phyloP scores from a whole-genome alignment of 2,888 invertebrate species.

The Parnassius mnemosyne region DNA sequence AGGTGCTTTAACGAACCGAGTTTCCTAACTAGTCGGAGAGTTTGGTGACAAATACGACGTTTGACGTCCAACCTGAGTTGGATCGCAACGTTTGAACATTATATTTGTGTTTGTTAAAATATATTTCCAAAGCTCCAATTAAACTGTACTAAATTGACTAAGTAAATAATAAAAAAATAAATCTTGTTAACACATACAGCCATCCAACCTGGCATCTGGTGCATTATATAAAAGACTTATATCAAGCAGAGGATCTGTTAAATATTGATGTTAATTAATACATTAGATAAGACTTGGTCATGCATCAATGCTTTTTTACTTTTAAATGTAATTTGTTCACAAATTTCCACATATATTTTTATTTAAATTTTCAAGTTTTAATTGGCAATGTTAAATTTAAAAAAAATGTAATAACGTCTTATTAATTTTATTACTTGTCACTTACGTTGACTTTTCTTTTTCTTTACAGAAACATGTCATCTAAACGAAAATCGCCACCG shows the following conservation, averaged over 20 bases:
- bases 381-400: too few species aligned
- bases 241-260: too few species aligned
- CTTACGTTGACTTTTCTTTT: constrained; percentile 45
- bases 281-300: too few species aligned
- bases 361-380: too few species aligned
- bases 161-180: neutral
- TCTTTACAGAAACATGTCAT: constrained; percentile 94
- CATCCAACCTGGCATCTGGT: too few species aligned
- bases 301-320: too few species aligned
- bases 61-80: constrained; percentile 64
- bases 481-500: constrained; percentile 97
- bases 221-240: too few species aligned
- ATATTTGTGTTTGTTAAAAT: constrained; percentile 47
- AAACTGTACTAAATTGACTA: neutral
- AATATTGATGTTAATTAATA: too few species aligned
- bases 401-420: too few species aligned
- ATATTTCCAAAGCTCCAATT: constrained; percentile 11
- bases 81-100: constrained; percentile 50
- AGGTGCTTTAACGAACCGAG: constrained; percentile 74
- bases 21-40: constrained; percentile 59
- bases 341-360: too few species aligned
- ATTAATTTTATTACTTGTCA: too few species aligned
- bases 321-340: too few species aligned
- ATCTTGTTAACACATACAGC: neutral
- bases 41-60: constrained; percentile 64